Evolutionary conservation across 1,140 invertebrate species (phyloP).

Genomic region (Leptinotarsa defecta): DNA sequence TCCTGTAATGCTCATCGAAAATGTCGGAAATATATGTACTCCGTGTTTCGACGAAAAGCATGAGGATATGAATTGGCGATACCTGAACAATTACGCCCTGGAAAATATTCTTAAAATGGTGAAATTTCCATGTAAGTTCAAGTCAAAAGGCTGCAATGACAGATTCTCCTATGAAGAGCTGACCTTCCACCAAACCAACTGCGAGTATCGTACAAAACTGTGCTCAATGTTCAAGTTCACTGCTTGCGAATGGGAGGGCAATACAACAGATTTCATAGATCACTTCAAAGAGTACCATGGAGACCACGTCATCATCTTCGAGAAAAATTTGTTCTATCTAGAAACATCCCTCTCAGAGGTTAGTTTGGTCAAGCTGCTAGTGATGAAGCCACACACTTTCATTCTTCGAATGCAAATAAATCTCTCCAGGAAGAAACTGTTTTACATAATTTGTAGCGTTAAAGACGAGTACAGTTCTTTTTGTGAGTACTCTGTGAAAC

Average conservation of each 20-base stretch:
- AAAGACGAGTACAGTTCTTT: conserved; percentile 34
- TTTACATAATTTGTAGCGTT: conserved; percentile 40
- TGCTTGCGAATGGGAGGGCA: conserved; percentile 41
- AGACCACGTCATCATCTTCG: conserved; percentile 41
- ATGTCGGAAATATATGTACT: conserved; percentile 35
- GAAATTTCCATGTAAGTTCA: conserved; percentile 37
- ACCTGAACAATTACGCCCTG: conserved; percentile 34
- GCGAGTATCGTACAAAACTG: conserved; percentile 37
- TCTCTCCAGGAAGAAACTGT: conserved; percentile 33
- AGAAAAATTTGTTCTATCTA: conserved; percentile 38
- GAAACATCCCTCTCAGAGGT: conserved; percentile 35
- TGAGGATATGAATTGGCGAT: conserved; percentile 26
- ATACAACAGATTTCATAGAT: conserved; percentile 36
- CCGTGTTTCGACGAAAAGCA: conserved; percentile 34
- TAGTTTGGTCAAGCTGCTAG: conserved; percentile 31
- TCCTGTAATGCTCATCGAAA: conserved; percentile 38
- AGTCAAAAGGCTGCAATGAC: conserved; percentile 37
- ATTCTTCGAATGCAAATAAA: conserved; percentile 37
- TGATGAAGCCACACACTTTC: conserved; percentile 36
- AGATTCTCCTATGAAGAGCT: conserved; percentile 32
- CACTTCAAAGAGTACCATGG: conserved; percentile 42
- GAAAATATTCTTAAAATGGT: conserved; percentile 30
- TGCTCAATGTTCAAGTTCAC: conserved; percentile 35
- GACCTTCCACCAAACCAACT: conserved; percentile 39
- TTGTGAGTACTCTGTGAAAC: conserved; percentile 43